Evolutionary conservation across 2,888 invertebrate species (phyloP), one percentile per base, ranked within the genome.

Genomic region (Pterobdella sp.): DNA sequence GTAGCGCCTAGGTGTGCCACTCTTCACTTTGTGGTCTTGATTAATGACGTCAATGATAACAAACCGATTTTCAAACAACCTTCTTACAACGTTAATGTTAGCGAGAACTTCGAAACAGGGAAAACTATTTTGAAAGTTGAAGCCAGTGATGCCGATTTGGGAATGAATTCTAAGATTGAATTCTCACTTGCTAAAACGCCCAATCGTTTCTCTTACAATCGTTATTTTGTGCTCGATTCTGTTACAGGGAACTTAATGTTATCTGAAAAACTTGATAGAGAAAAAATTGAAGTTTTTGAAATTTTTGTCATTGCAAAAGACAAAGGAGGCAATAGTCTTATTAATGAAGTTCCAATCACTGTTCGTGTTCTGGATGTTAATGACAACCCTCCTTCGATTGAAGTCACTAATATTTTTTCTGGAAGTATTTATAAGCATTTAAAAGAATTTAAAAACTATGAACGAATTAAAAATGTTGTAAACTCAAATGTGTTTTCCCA

Each of bases 11-110:
- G 79, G 36, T 80, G 76, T 74, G 76, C 80, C n/a, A 80, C 81
- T n/a, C 76, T 80, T n/a, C 75, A 75, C 67, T 90, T 95, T 82
- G 87, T 88, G 26, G 89, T 97, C 10, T 87, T 88, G 76, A 90
- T 97, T 0, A 88, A 90, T 77, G 96, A 96, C 83, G 90, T 91
- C 75, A 97, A 97, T 84, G 97, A 97, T 84, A 95, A 96, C 84
- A 89, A 92, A 0, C 97, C 96, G 0, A 88, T 90, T 66, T 96
- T 83, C 60, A 65, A 72, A 29, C 60, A 69, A 32, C 56, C 67
- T 3, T n/a, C 69, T 31, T 74, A 87, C 77, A 87, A 88, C 2
- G 87, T 89, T 65, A 96, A 95, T 84, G 88, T 90, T 81, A 93
- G 93, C 0, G 92, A 91, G 83, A 91, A 97, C 3, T 89, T 92